Base-by-base conservation (phyloP, 2,888 invertebrate genomes). In the Pherbina coryleti region DNA sequence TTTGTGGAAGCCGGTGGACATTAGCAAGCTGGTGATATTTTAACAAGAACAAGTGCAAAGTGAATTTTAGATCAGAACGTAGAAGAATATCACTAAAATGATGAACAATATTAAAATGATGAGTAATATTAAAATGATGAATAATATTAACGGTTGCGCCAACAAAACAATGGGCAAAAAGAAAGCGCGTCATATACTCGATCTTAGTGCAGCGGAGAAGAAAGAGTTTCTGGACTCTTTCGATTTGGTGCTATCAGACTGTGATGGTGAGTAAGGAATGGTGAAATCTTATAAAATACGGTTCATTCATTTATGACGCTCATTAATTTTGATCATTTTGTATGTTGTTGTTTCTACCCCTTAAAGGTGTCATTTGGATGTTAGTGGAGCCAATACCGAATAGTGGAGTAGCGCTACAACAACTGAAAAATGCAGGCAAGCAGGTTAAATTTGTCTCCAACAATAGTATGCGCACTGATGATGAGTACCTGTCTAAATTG, bases 181-280 rank as follows among this genome's bases (percentile, higher is more conserved):
- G 17, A 78, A 73, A 73, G 19, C 78, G 11, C 79, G 17, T 64
- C 79, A 82, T 78, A 78, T 82, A 37, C 55, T 82, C 55, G 70
- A 81, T 22, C 72, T 82, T 34, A 79, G 55, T 31, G 37, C 44
- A 1, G 78, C 83, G n/a, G 86, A 88, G 80, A 81, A 86, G 76
- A 80, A 79, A 72, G 71, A 82, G 28, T 89, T 90, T 80, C 75
- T 92, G 1, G 83, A 90, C 62, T 90, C 90, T 14, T 90, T 91
- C 79, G 92, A 92, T 81, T 90, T 89, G 51, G 90, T 92, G 75
- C 85, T 92, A 60, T 91, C 91, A 76, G 92, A 92, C 83, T 92
- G 92, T 84, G 92, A 92, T 86, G 92, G 92, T 91, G 85, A 86
- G 87, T 81, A 53, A 37, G 19, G 25, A 57, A 5, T 60, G 19